A percentile compares a stretch with the other conserved stretches of the same genome.
Evolutionary conservation across 2,888 invertebrate genomes (phyloP).

Genomic region (Helicoverpa assulta): DNA sequence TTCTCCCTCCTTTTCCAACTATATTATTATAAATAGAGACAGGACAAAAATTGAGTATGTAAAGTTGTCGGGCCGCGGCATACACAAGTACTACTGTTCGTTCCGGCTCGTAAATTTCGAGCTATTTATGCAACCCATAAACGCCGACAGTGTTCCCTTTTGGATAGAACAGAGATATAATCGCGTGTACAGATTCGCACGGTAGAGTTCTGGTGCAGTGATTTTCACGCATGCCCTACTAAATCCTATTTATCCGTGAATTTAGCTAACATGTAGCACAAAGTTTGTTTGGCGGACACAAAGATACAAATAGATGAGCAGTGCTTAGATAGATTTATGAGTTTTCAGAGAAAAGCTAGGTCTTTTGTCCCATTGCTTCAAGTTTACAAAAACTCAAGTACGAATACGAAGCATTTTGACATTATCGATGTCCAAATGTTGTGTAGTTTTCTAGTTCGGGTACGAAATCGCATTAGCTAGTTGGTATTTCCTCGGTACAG

Average conservation of each 20-base stretch:
- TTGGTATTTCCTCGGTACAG: constrained; percentile 71
- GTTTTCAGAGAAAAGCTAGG: constrained; percentile 29
- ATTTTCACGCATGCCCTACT: constrained; percentile 64
- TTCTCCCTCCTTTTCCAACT: constrained; percentile 37
- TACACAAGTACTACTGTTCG: constrained; percentile 55
- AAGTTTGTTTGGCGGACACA: constrained; percentile 20
- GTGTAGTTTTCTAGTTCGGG: constrained; percentile 7
- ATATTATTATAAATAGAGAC: constrained; percentile 49
- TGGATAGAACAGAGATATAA: constrained; percentile 66
- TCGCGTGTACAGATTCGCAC: constrained; percentile 65
- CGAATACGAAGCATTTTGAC: background rate
- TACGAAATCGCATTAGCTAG: constrained; percentile 18
- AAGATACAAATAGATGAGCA: constrained; percentile 19
- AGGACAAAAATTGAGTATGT: constrained; percentile 51
- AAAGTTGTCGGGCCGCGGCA: constrained; percentile 39
- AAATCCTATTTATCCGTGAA: constrained; percentile 37
- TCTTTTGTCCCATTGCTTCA: constrained; percentile 7
- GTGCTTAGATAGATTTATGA: constrained; percentile 16
- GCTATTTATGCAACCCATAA: constrained; percentile 73
- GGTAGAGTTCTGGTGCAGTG: constrained; percentile 59
- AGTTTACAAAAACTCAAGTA: background rate
- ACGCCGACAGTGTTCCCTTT: constrained; percentile 68
- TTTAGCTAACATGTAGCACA: constrained; percentile 10
- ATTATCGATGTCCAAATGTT: background rate
- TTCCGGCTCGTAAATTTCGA: constrained; percentile 70